phyloP scores from a whole-genome alignment of 2,888 invertebrate genomes.

The Pecten maximus region DNA sequence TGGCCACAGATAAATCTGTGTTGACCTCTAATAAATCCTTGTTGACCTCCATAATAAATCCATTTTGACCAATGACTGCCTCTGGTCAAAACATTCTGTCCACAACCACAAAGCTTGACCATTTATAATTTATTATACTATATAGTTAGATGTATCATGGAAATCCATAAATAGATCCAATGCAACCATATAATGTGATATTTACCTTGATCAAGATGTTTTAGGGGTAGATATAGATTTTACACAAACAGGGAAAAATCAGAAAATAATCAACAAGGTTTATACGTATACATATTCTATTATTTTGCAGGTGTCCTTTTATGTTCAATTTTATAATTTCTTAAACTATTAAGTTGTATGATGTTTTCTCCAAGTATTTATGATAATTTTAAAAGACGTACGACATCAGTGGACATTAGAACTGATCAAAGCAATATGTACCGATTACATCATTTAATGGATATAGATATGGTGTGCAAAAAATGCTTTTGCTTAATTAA shows the following conservation, averaged over 20 bases:
- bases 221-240: not conserved
- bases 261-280: no score
- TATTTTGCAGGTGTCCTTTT: no score
- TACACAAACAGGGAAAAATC: not conserved
- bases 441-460: no score
- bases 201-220: not conserved
- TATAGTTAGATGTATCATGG: not conserved
- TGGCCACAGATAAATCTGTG: not conserved
- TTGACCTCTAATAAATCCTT: slow-evolving; percentile 19
- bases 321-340: no score
- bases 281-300: no score
- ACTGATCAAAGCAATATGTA: no score
- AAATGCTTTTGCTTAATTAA: no score
- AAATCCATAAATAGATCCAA: not conserved
- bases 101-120: not conserved
- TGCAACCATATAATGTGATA: not conserved
- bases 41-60: not conserved
- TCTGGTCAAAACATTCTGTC: slow-evolving; percentile 4
- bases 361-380: no score
- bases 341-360: no score
- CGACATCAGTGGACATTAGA: no score
- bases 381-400: no score
- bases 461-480: no score
- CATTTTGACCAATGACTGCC: not conserved
- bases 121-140: slow-evolving; percentile 1